Base-by-base conservation (phyloP, 2,113 vertebrate genomes). In the Charina bottae region DNA sequence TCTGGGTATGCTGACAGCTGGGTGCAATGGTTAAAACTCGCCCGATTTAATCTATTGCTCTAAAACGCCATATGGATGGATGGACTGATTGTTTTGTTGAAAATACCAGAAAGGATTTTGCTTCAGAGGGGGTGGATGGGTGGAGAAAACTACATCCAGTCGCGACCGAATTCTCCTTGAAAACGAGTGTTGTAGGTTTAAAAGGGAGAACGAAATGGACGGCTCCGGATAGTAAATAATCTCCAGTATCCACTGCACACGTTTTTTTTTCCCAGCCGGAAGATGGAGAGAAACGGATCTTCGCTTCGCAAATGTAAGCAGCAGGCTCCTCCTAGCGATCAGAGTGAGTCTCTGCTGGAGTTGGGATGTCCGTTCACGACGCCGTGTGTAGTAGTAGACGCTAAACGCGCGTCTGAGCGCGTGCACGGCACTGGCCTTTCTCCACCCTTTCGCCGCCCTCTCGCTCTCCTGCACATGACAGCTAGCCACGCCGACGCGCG, bases 281-380 rank as follows among this genome's bases (percentile, higher is more conserved):
- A 68, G 90, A 84, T 54, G 91, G 90, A 64, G 92, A 28, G 83
- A 86, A 42, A 8, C 28, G 23, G 23, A 26, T 33, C 68, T 56
- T 68, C 85, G 53, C n/a, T 92, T 84, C 0, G 90, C 96, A 98
- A 97, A 95, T 90, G 95, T 96, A 97, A 97, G 96, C 88, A 93
- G 87, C 95, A 97, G 93, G 96, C 98, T 97, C 97, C 98, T 96
- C 98, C 98, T 97, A 97, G 98, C 97, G 98, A 95, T 93, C 2
- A 28, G 37, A 93, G 1, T 0, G 0, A 59, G 91, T 26, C 55
- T 95, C 54, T 90, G 88, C 97, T 91, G 28, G 33, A 55, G 42
- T 15, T 58, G 86, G 46, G 56, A 42, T 62, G 92, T 86, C 88
- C 12, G 87, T 83, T 33, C 6, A 6, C 6, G 2, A 11, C 23